A percentile compares a stretch with the other conserved stretches of the same genome.
phyloP scores from a whole-genome alignment of 92 coral and sea anemone species.

The Meandrina meandrites region DNA sequence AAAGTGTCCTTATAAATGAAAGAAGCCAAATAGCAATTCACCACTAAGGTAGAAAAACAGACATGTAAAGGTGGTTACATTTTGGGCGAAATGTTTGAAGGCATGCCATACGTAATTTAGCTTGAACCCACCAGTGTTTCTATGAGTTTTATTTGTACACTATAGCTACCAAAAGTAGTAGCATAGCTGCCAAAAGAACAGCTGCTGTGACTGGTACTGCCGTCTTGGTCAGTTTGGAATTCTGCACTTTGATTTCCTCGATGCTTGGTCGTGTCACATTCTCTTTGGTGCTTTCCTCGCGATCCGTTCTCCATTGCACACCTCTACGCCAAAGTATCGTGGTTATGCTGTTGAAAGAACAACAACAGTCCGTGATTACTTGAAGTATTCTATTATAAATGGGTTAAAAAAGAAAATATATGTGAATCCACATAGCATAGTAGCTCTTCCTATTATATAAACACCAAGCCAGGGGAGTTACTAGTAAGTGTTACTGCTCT shows the following conservation, averaged over 20 bases:
- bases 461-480: too few species aligned
- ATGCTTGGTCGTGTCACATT: neutral
- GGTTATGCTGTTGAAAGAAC: constrained; percentile 1
- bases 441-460: too few species aligned
- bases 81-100: neutral
- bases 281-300: neutral
- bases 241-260: neutral
- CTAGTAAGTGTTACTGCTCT: too few species aligned
- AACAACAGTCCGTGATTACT: neutral
- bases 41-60: too few species aligned
- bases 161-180: neutral
- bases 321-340: neutral
- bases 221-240: too few species aligned
- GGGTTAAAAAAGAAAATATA: too few species aligned
- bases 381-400: neutral
- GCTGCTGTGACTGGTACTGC: neutral
- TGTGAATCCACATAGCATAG: too few species aligned
- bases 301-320: neutral
- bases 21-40: too few species aligned
- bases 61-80: too few species aligned
- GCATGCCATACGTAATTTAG: too few species aligned
- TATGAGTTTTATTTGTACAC: neutral
- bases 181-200: neutral
- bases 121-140: neutral
- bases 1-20: too few species aligned